Percentiles rank a stretch among this genome's conserved stretches.
These are phyloP conservation scores for Operophtera brumata DNA, from an alignment of 2,888 invertebrate genomes.

Conservation along the genomic window DNA sequence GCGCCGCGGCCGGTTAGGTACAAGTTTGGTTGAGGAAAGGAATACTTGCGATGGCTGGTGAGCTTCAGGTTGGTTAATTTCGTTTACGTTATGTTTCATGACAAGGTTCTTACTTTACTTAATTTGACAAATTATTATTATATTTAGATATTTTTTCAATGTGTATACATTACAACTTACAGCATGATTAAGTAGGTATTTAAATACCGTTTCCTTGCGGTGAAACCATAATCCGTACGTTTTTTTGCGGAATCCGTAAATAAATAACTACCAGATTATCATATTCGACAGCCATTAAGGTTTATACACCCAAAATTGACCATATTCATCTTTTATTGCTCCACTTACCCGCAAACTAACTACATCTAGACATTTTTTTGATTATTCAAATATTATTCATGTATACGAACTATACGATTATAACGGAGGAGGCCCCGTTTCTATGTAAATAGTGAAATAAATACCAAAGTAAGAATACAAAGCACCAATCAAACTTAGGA, in stretches of 20 bases:
- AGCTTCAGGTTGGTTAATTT: background rate
- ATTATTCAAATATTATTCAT: conserved; percentile 35
- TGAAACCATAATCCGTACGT: conserved; percentile 9
- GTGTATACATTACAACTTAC: background rate
- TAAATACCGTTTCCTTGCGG: conserved; percentile 15
- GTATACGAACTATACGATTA: conserved; percentile 27
- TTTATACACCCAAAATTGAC: conserved; percentile 19
- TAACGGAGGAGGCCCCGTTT: conserved; percentile 33
- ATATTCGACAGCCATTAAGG: conserved; percentile 24
- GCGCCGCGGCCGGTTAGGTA: background rate
- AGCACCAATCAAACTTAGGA: conserved; percentile 1
- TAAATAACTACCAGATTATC: conserved; percentile 18
- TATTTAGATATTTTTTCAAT: too few species aligned
- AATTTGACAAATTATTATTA: too few species aligned
- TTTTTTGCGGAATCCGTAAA: conserved; percentile 14
- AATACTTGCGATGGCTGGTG: background rate
- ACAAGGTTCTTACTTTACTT: too few species aligned
- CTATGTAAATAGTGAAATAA: conserved; percentile 18
- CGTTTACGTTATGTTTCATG: too few species aligned
- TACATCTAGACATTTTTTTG: conserved; percentile 24
- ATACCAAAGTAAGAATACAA: background rate
- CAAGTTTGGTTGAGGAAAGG: conserved; percentile 2
- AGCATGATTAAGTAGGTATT: background rate
- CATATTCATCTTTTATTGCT: conserved; percentile 25
- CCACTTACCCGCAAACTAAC: conserved; percentile 27